Base-by-base conservation (phyloP, 1,140 invertebrate species). In the Drosophila chauvacae region DNA sequence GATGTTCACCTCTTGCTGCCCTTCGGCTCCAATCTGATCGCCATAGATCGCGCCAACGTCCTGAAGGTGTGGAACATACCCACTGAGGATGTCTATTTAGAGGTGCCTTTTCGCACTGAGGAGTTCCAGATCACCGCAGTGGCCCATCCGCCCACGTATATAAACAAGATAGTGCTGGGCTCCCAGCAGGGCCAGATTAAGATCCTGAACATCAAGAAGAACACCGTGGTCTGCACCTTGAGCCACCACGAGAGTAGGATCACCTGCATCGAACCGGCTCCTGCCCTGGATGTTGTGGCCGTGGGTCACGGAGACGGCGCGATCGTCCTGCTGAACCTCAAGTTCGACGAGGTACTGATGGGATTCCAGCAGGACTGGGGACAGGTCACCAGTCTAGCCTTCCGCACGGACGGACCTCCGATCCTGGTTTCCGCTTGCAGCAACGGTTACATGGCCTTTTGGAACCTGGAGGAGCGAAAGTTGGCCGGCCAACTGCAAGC, bases 121-220 rank as follows among this genome's bases (percentile, higher is more conserved):
- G 92, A 92, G 16, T 98, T 99, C 91, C 93, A 95, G 83, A 95
- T 99, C 13, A 96, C 96, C 0, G 94, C 96, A 1, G 72, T 98
- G 2, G 93, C 96, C 51, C 98, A 99, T 94, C 98, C 98, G 3
- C 95, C 94, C 48, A 98, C 98, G 0, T 99, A 99, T 91, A 92
- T 98, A 3, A 99, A 99, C 92, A 99, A 99, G 94, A 95, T 99
- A 51, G 92, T 99, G n/a, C 93, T 99, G 51, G 98, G 96, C 14
- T 98, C 97, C 80, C 94, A 96, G 58, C 97, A 99, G 93, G 98
- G 98, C 0, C 92, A 94, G 41, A 75, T 99, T 65, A 97, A 99
- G 81, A 92, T 99, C 50, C 98, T 97, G 97, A 99, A 99, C 93
- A 93, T 99, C 6, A 96, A 96, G 60, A 95, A 95, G 77, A 94